Evolutionary conservation across 2,888 invertebrate genomes (phyloP), one percentile per base, ranked within the genome.

Genomic region (Lithophane ornitopus): DNA sequence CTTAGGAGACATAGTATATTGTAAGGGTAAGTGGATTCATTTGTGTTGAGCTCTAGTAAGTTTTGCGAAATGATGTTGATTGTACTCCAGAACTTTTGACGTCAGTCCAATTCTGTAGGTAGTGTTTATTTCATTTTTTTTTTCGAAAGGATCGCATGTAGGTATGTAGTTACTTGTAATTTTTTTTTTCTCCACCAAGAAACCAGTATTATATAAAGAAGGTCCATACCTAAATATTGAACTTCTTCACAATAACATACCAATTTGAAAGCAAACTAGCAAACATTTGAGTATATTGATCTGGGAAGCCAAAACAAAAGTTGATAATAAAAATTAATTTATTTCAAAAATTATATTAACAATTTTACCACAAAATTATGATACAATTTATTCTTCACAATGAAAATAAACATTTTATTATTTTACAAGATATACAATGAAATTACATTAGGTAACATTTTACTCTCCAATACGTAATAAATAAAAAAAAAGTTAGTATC

Each of bases 281-380:
- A 26, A 26, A 8, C 8, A 39, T 39, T 19, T 19, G 19, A 19
- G 26, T 58, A 26, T 0, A 26, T 19, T 8, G 2, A 68, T 19
- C 19, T 39, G 68, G 22, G 11, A 65, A 16, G 12, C 34, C 0
- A 62, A 79, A 69, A 69, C 70, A 78, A 77, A 82, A 71, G 63
- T 56, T 86, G 83, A 92, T 90, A 92, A 92, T 91, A 93, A 94
- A 91, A 93, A 93, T 93, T 92, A 92, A 93, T 95, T 94, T 94
- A 95, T 93, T 95, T 87, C 89, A 93, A 94, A 93, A 94, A 91
- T 92, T 92, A 93, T 93, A 93, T 92, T 92, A 95, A 91, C 92
- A 89, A 88, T 89, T 88, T 90, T 91, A 91, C 88, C 87, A 88
- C 87, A 87, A 90, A 91, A 92, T 90, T 91, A 89, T 89, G 80